A percentile compares a stretch with the other conserved stretches of the same genome.
phyloP scores from a whole-genome alignment of 2,888 invertebrate species.

The Xanthia togata region DNA sequence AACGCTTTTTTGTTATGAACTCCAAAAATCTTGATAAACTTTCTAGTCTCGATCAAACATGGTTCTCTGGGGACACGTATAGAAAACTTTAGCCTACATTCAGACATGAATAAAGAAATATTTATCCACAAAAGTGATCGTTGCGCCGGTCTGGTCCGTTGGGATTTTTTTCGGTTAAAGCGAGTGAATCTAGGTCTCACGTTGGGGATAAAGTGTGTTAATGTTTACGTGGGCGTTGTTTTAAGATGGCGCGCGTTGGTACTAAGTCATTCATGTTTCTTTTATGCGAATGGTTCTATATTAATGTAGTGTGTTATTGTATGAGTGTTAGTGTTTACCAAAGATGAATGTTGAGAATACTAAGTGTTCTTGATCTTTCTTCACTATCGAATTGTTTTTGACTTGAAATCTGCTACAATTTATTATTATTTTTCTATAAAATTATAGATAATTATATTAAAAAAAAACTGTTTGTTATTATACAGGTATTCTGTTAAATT shows the following conservation, averaged over 20 bases:
- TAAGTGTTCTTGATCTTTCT: background rate
- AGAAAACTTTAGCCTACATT: conserved; percentile 46
- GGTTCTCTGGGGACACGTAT: conserved; percentile 44
- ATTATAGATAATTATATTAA: background rate
- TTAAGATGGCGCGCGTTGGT: conserved; percentile 30
- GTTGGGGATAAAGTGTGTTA: conserved; percentile 52
- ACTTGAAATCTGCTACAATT: background rate
- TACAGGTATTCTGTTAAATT: background rate
- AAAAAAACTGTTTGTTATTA: background rate
- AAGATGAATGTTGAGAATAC: conserved; percentile 1
- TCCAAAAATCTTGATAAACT: conserved; percentile 55
- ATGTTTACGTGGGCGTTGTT: conserved; percentile 52
- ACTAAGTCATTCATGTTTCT: conserved; percentile 43
- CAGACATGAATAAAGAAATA: conserved; percentile 60
- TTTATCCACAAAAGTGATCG: conserved; percentile 60
- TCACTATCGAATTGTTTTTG: background rate
- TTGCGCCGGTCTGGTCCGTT: conserved; percentile 38
- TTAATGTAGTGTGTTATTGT: conserved; percentile 16
- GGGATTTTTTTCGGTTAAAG: conserved; percentile 53
- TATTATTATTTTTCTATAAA: background rate
- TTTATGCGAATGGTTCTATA: conserved; percentile 31
- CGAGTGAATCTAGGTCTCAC: conserved; percentile 60
- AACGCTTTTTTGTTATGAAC: conserved; percentile 28
- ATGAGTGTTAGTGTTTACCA: background rate
- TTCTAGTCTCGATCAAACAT: conserved; percentile 46